Conservation (phyloP, 2,888 invertebrate species). For the Nomada fabriciana region DNA sequence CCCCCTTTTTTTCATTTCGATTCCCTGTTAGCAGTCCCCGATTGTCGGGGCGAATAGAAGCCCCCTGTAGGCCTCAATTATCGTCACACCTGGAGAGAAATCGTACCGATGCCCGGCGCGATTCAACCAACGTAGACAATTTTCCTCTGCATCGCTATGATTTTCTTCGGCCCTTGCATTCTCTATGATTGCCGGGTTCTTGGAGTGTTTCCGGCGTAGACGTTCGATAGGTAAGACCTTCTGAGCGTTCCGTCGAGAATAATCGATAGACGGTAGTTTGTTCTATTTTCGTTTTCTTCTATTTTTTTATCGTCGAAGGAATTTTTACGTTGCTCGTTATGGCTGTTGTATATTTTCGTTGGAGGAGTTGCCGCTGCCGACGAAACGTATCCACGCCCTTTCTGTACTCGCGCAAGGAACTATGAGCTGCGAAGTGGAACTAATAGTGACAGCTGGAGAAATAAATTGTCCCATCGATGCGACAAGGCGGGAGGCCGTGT, state of each 20-base stretch:
- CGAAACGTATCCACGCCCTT: constrained; percentile 18
- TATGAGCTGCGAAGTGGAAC: constrained; percentile 46
- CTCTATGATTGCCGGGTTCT: too few species aligned
- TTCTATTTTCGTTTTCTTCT: neutral
- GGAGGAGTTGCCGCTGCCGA: neutral
- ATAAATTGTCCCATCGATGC: constrained; percentile 45
- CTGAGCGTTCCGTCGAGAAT: too few species aligned
- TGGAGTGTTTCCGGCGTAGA: too few species aligned
- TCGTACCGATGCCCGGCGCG: too few species aligned
- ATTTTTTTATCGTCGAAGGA: too few species aligned
- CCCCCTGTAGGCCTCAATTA: neutral
- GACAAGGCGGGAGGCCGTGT: constrained; percentile 15
- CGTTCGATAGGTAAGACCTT: too few species aligned
- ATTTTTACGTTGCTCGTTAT: too few species aligned
- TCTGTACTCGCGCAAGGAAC: constrained; percentile 17
- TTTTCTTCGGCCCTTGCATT: neutral
- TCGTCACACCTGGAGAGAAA: neutral
- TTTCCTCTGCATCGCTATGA: neutral
- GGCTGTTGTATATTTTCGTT: neutral
- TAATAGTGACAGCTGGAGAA: constrained; percentile 55
- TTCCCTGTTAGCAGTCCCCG: neutral
- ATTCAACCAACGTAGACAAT: too few species aligned
- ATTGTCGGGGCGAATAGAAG: neutral
- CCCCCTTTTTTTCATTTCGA: constrained; percentile 6
- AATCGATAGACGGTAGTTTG: neutral